Conservation (phyloP, 2,113 vertebrate genomes). For the Oriolus oriolus region DNA sequence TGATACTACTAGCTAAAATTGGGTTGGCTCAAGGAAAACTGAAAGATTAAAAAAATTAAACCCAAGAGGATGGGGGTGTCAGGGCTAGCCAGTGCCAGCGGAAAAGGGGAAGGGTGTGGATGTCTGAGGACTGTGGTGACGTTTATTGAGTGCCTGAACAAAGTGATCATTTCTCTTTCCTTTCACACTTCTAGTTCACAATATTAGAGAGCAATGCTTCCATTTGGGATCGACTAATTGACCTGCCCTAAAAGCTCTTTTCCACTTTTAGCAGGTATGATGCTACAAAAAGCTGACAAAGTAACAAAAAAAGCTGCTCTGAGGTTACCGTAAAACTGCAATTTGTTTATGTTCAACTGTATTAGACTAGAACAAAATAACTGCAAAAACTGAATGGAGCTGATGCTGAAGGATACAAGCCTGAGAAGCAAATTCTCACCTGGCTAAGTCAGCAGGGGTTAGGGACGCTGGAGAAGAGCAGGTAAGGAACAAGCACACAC, state of each 20-base stretch:
- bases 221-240: background rate
- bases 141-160: background rate
- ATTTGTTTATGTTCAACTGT: accelerated
- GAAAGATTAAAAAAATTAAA: background rate
- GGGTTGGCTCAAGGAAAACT: background rate
- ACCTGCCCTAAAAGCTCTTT: background rate
- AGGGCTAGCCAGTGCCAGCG: background rate
- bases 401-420: background rate
- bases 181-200: background rate
- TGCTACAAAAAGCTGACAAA: background rate
- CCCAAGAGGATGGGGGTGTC: background rate
- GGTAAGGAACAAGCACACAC: background rate
- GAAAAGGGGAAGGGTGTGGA: background rate
- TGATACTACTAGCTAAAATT: background rate
- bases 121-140: background rate
- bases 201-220: background rate
- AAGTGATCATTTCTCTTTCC: background rate
- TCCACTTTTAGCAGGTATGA: background rate
- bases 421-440: background rate
- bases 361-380: background rate
- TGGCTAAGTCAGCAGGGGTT: background rate
- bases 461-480: background rate
- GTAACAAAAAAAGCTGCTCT: background rate
- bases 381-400: background rate
- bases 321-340: background rate